Conservation (phyloP, 2,888 invertebrate species). For the Cheilosia vernalis region DNA sequence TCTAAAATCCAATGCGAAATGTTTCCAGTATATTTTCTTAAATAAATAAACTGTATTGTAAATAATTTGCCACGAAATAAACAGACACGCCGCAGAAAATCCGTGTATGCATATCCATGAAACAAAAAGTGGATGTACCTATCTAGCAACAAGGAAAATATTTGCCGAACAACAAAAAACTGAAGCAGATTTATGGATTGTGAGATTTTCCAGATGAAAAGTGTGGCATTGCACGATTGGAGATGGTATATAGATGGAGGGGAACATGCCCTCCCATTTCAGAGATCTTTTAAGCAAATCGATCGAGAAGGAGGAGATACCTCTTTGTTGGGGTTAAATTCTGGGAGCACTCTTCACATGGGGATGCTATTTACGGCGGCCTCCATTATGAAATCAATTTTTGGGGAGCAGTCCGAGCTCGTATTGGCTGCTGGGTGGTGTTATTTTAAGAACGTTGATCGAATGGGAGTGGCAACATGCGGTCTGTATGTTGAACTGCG, state of each 20-base stretch:
- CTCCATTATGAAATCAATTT: constrained; percentile 54
- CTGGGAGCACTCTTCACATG: constrained; percentile 12
- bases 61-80: constrained; percentile 76
- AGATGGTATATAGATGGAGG: constrained; percentile 1
- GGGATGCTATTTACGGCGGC: constrained; percentile 53
- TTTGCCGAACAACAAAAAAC: constrained; percentile 18
- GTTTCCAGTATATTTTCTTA: constrained; percentile 77
- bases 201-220: constrained; percentile 31
- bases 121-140: constrained; percentile 45
- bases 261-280: constrained; percentile 14
- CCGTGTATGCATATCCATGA: constrained; percentile 60
- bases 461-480: background rate
- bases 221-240: constrained; percentile 32
- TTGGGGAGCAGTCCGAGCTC: background rate
- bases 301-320: constrained; percentile 24
- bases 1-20: constrained; percentile 66
- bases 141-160: constrained; percentile 1
- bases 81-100: constrained; percentile 36
- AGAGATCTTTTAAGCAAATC: constrained; percentile 15
- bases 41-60: constrained; percentile 78
- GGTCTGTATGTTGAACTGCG: background rate
- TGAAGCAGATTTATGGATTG: constrained; percentile 34
- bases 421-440: constrained; percentile 37
- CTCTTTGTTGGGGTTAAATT: constrained; percentile 6
- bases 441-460: constrained; percentile 22